Percentiles rank a stretch among this genome's conserved stretches.
Conservation (phyloP, 2,797 vertebrate species). For the Phataginus tetradactyla region DNA sequence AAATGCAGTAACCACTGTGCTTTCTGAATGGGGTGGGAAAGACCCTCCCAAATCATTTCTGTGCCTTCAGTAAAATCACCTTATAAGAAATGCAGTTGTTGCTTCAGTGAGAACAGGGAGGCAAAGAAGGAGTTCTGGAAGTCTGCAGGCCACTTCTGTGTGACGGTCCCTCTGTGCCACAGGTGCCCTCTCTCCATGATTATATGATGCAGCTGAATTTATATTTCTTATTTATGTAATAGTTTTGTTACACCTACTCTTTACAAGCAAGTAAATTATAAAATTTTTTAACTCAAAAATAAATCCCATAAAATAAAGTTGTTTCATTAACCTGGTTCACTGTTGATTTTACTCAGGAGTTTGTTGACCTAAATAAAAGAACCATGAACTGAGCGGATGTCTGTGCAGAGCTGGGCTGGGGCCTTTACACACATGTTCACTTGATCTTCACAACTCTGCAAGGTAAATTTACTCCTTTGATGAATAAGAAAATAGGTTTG, state of each 20-base stretch:
- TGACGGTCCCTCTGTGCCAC: too few relatives aligned
- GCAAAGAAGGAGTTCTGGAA: background rate
- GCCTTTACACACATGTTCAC: background rate
- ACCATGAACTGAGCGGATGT: background rate
- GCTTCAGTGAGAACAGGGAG: background rate
- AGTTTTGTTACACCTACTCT: background rate
- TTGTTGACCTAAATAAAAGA: background rate
- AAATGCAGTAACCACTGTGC: background rate
- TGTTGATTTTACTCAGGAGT: background rate
- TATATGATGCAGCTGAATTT: background rate
- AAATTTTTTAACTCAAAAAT: background rate
- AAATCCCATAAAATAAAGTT: background rate
- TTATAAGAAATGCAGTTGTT: background rate
- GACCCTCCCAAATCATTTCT: background rate
- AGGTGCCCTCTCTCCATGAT: too few relatives aligned
- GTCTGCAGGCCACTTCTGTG: background rate
- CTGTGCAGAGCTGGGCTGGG: background rate
- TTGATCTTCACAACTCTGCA: background rate
- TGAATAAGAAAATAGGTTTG: background rate
- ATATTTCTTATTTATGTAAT: constrained; percentile 7
- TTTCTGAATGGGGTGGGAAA: background rate
- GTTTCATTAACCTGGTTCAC: background rate
- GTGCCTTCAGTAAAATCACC: background rate
- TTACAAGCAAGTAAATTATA: background rate
- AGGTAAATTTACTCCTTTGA: background rate